Percentiles rank a stretch among this genome's conserved stretches.
phyloP scores from a whole-genome alignment of 2,797 vertebrate species.

The Lithobates pipiens region DNA sequence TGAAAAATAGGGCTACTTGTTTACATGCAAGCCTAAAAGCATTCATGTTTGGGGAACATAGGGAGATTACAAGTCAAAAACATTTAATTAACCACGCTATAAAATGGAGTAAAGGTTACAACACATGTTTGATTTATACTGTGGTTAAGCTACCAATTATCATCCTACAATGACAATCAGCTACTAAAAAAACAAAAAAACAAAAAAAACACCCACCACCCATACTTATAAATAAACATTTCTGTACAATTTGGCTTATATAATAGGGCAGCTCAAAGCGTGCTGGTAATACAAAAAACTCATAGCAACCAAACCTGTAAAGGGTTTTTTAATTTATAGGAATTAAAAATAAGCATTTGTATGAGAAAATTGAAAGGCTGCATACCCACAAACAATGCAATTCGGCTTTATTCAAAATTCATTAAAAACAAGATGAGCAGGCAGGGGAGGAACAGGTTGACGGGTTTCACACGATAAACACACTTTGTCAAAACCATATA shows the following conservation, averaged over 20 bases:
- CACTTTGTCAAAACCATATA: too few species aligned
- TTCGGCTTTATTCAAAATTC: too few species aligned
- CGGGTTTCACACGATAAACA: too few species aligned
- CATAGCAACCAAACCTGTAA: not conserved
- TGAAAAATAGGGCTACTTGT: constrained; percentile 2
- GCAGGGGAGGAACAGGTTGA: too few species aligned
- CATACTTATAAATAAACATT: constrained; percentile 1
- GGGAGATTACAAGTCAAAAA: not conserved
- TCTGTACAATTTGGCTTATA: not conserved
- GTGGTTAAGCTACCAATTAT: constrained; percentile 19
- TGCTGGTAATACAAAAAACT: not conserved
- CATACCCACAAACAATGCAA: too few species aligned
- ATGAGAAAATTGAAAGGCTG: too few species aligned
- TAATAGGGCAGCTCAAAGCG: not conserved
- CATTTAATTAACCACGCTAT: constrained; percentile 29
- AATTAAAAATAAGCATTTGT: not conserved
- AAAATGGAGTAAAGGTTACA: constrained; percentile 16
- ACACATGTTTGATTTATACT: constrained; percentile 4
- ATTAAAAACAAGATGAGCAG: too few species aligned
- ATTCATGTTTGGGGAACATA: constrained; percentile 20
- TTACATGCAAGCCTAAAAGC: not conserved
- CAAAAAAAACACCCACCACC: constrained; percentile 1
- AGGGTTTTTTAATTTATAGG: not conserved
- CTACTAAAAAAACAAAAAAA: not conserved
- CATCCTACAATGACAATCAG: not conserved